phyloP scores from a whole-genome alignment of 2,113 vertebrate genomes.

The Calyptommatus sinebrachiatus region DNA sequence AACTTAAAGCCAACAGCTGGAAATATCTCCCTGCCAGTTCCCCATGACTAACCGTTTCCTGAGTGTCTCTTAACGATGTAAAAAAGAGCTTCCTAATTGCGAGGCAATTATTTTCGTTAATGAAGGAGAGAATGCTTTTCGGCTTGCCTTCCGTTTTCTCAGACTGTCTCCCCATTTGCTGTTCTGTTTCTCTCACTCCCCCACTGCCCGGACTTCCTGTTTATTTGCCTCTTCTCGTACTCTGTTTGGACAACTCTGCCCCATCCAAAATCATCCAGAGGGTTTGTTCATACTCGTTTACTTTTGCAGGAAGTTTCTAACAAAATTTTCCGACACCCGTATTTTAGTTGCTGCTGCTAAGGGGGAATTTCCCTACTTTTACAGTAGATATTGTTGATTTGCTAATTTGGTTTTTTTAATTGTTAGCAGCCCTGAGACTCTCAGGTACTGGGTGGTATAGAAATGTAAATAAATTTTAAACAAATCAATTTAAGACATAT shows the following conservation, averaged over 20 bases:
- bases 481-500: no score
- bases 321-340: no score
- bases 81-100: not conserved
- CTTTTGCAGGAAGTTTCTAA: no score
- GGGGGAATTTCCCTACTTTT: no score
- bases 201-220: not conserved
- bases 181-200: fast-evolving
- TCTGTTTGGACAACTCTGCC: not conserved
- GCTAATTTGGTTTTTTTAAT: no score
- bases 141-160: not conserved
- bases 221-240: not conserved
- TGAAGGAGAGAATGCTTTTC: not conserved
- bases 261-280: not conserved
- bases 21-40: not conserved
- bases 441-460: no score
- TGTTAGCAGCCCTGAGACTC: no score
- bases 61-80: not conserved
- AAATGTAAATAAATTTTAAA: no score
- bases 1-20: not conserved
- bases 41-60: not conserved
- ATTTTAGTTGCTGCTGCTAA: no score
- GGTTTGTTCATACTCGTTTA: no score
- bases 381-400: no score
- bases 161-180: no score
- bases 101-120: not conserved